Conservation (phyloP, 2,113 vertebrate genomes). For the Anguilla rostrata region DNA sequence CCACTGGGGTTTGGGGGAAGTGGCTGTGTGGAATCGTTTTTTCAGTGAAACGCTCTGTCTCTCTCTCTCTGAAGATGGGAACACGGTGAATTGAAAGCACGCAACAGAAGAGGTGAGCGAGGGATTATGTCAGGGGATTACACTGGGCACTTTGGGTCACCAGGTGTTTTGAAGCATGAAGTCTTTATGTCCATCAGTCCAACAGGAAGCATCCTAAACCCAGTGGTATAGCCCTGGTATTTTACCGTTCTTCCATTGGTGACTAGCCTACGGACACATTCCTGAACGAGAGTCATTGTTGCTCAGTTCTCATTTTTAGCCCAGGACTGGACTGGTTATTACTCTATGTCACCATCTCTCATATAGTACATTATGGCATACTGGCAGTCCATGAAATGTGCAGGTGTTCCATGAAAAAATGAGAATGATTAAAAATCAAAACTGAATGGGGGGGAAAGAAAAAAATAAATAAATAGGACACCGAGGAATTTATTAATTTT, state of each 20-base stretch:
- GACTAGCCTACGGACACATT: neutral
- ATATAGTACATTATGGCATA: neutral
- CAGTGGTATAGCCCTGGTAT: neutral
- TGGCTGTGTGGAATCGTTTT: neutral
- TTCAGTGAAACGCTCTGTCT: neutral
- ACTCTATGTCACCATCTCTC: neutral
- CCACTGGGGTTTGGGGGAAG: neutral
- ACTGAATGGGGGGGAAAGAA: neutral
- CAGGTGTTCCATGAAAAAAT: constrained; percentile 1
- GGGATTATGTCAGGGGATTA: constrained; percentile 6
- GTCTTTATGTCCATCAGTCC: neutral
- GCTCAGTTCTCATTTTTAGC: neutral
- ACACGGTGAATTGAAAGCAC: neutral
- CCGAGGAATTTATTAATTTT: neutral
- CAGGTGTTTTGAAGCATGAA: neutral
- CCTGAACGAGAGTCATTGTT: neutral
- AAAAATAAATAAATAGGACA: neutral
- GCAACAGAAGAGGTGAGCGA: neutral
- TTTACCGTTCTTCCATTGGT: neutral
- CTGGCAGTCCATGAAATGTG: neutral
- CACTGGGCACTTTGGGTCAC: neutral
- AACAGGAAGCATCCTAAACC: neutral
- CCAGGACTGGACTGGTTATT: neutral
- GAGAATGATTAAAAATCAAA: neutral
- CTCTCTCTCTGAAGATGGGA: constrained; percentile 2